phyloP scores from a whole-genome alignment of 2,113 vertebrate genomes.

The Sinocyclocheilus anophthalmus region DNA sequence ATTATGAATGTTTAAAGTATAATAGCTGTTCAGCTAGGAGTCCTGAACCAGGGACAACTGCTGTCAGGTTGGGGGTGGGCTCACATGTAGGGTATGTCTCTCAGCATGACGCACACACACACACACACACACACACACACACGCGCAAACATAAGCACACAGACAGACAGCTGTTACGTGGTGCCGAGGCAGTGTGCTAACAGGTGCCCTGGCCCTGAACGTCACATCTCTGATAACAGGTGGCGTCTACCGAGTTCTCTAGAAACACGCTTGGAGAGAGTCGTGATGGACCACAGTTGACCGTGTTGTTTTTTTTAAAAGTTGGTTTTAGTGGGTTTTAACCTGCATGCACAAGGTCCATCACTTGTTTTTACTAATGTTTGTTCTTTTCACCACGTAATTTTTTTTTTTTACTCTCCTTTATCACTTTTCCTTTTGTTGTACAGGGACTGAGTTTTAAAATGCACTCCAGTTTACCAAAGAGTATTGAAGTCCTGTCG shows the following conservation, averaged over 20 bases:
- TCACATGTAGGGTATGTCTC: conserved; percentile 67
- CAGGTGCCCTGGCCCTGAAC: conserved; percentile 75
- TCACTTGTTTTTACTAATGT: conserved; percentile 54
- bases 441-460: conserved; percentile 48
- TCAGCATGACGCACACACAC: conserved; percentile 65
- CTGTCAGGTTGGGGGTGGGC: conserved; percentile 72
- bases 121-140: conserved; percentile 39
- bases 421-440: conserved; percentile 1
- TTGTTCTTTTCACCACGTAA: conserved; percentile 35
- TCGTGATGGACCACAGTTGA: conserved; percentile 60
- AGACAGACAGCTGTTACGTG: conserved; percentile 64
- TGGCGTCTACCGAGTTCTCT: conserved; percentile 65
- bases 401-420: conserved; percentile 2
- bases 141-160: conserved; percentile 55
- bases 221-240: conserved; percentile 71
- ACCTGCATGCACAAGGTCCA: conserved; percentile 26
- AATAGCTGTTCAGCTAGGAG: conserved; percentile 19
- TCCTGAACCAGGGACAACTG: conserved; percentile 68
- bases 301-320: conserved; percentile 50
- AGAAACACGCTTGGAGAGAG: conserved; percentile 26
- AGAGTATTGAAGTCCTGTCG: conserved; percentile 70
- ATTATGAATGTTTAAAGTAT: conserved; percentile 57
- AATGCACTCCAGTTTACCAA: conserved; percentile 74
- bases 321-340: conserved; percentile 61
- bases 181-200: conserved; percentile 76